Evolutionary conservation across 2,888 invertebrate genomes (phyloP).

Genomic region (Epinotia demarniana): DNA sequence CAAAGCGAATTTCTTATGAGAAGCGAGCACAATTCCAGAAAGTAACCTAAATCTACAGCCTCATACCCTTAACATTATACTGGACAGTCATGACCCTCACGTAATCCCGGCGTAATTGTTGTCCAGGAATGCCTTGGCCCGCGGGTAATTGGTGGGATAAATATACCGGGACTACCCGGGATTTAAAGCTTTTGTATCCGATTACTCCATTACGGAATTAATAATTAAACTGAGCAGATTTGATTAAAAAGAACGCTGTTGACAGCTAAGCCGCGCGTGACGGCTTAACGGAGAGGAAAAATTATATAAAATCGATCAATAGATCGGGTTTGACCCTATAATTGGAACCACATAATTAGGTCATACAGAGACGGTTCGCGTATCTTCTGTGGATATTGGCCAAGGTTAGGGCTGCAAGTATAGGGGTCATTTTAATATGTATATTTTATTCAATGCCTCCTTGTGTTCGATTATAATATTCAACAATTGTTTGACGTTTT

Average conservation of each 20-base stretch:
- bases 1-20: not conserved
- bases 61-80: slow-evolving; percentile 17
- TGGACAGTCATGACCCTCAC: slow-evolving; percentile 42
- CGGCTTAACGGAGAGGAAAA: slow-evolving; percentile 11
- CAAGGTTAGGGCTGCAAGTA: too few species aligned
- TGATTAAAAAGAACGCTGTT: slow-evolving; percentile 27
- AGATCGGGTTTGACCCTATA: too few species aligned
- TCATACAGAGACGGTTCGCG: too few species aligned
- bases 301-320: not conserved
- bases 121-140: slow-evolving; percentile 35
- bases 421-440: too few species aligned
- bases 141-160: slow-evolving; percentile 38
- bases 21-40: not conserved
- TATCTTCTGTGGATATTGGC: too few species aligned
- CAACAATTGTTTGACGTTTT: too few species aligned
- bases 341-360: too few species aligned
- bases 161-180: slow-evolving; percentile 33
- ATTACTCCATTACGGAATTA: slow-evolving; percentile 37
- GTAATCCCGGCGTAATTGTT: slow-evolving; percentile 44
- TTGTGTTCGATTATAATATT: too few species aligned
- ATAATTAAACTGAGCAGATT: slow-evolving; percentile 30
- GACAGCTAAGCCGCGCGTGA: slow-evolving; percentile 15
- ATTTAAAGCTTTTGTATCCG: slow-evolving; percentile 36
- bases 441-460: too few species aligned
- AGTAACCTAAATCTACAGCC: not conserved